Evolutionary conservation across 2,113 vertebrate species (phyloP).

Genomic region (chimpanzee (Pan troglodytes)): NHGRI_mPanTro3-v2.1_pri NC_072401.2:173285001-173285500

Average conservation of each 20-base stretch:
- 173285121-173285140: not conserved
- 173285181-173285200: not conserved
- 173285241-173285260: slow-evolving; percentile 13
- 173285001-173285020: not conserved
- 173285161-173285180: slow-evolving; percentile 36
- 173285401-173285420: not conserved
- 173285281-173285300: slow-evolving; percentile 30
- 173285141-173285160: not conserved
- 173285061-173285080: slow-evolving; percentile 22
- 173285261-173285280: slow-evolving; percentile 16
- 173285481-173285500: not conserved
- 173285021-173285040: slow-evolving; percentile 33
- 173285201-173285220: not conserved
- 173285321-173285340: not conserved
- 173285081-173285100: slow-evolving; percentile 13
- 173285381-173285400: not conserved
- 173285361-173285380: not conserved
- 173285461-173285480: not conserved
- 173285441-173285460: not conserved
- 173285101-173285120: slow-evolving; percentile 59
- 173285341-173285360: not conserved
- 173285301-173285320: not conserved
- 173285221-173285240: slow-evolving; percentile 13
- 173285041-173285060: slow-evolving; percentile 38
- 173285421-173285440: not conserved